Evolutionary conservation across 2,888 invertebrate species (phyloP).

Genomic region (Ganaspis brasiliensis): DNA sequence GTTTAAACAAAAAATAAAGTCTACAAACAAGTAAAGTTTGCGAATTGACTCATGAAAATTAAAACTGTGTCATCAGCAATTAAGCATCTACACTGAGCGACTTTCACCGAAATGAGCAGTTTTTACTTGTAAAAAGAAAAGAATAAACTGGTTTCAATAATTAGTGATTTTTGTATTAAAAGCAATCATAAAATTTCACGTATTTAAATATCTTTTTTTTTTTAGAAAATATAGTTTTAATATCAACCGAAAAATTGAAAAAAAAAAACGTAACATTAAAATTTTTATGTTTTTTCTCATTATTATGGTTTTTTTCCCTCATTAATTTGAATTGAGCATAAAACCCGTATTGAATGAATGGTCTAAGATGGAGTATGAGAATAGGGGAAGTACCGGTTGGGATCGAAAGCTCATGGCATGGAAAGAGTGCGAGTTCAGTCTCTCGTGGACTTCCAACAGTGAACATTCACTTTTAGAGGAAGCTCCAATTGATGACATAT

Average conservation of each 20-base stretch:
- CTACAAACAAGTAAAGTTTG: neutral
- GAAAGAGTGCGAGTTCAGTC: slow-evolving; percentile 66
- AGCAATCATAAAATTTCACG: neutral
- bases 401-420: slow-evolving; percentile 41
- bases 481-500: neutral
- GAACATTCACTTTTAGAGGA: slow-evolving; percentile 61
- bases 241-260: too few species aligned
- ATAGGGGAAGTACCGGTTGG: slow-evolving; percentile 35
- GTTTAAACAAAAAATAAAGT: neutral
- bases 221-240: too few species aligned
- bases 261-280: too few species aligned
- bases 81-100: slow-evolving; percentile 3
- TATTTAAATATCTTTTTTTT: too few species aligned
- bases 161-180: neutral
- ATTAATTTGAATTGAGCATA: neutral
- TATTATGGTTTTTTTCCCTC: neutral
- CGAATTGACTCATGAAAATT: slow-evolving; percentile 12
- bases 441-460: slow-evolving; percentile 71
- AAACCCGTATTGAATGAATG: slow-evolving; percentile 16
- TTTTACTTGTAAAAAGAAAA: neutral
- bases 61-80: slow-evolving; percentile 34
- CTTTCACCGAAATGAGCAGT: slow-evolving; percentile 16
- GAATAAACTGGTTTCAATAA: neutral
- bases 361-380: slow-evolving; percentile 22
- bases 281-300: too few species aligned